Conservation (phyloP, 2,797 vertebrate species). For the Salmo trutta region DNA sequence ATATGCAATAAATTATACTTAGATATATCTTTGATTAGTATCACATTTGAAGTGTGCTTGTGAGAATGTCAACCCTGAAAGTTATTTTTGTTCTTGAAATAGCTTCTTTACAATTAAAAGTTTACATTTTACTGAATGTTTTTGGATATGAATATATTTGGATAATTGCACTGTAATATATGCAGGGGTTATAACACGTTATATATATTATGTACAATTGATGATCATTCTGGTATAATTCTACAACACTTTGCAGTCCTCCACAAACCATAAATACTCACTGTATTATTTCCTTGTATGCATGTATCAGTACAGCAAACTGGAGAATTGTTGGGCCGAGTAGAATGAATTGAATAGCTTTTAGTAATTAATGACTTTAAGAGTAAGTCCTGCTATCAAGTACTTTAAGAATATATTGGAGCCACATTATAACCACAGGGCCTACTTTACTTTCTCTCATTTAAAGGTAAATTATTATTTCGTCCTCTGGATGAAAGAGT, state of each 20-base stretch:
- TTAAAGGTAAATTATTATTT: constrained; percentile 31
- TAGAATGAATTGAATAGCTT: constrained; percentile 16
- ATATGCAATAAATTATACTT: background rate
- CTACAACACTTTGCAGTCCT: background rate
- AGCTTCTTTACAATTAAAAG: background rate
- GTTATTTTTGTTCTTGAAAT: background rate
- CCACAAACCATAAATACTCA: constrained; percentile 1
- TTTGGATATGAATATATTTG: background rate
- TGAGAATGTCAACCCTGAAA: too few species aligned
- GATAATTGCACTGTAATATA: background rate
- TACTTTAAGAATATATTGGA: constrained; percentile 47
- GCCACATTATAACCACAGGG: constrained; percentile 35
- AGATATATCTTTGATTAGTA: background rate
- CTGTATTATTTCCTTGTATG: background rate
- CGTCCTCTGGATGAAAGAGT: constrained; percentile 60
- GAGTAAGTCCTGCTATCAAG: constrained; percentile 56
- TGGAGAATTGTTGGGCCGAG: constrained; percentile 3
- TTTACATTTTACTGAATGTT: background rate
- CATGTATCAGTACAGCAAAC: background rate
- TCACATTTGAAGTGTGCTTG: background rate
- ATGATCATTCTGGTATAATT: background rate
- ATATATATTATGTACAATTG: background rate
- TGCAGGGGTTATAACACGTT: background rate
- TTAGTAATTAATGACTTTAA: constrained; percentile 61
- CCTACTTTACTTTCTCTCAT: background rate